phyloP scores from a whole-genome alignment of 1,140 invertebrate genomes.

The Diuraphis noxia region DNA sequence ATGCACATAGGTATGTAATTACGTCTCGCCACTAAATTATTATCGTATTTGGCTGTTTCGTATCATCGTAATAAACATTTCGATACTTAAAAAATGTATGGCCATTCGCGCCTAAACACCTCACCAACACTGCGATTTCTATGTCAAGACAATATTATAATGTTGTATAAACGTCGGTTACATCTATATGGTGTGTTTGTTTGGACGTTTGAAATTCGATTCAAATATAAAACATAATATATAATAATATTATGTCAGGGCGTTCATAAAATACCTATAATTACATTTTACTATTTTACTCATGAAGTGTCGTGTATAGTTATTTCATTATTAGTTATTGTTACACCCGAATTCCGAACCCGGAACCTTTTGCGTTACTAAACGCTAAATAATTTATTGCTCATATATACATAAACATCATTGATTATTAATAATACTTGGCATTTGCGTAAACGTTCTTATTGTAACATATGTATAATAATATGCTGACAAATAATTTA shows the following conservation, averaged over 20 bases:
- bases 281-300: neutral
- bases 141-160: neutral
- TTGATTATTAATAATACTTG: neutral
- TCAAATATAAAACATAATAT: neutral
- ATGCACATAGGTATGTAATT: neutral
- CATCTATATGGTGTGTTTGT: neutral
- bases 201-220: neutral
- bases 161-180: neutral
- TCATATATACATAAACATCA: neutral
- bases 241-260: neutral
- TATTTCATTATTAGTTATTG: conserved; percentile 8
- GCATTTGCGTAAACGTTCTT: neutral
- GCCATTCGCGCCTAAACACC: neutral
- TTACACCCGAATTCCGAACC: neutral
- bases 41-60: neutral
- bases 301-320: neutral
- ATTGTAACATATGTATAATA: neutral
- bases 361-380: neutral
- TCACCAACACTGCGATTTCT: neutral
- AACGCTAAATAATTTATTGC: neutral
- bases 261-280: neutral
- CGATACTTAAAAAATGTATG: too few relatives aligned
- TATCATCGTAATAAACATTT: neutral
- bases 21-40: neutral
- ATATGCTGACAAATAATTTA: neutral